Percentiles rank a stretch among this genome's conserved stretches.
Conservation (phyloP, 2,888 invertebrate species). For the Pherbina coryleti region DNA sequence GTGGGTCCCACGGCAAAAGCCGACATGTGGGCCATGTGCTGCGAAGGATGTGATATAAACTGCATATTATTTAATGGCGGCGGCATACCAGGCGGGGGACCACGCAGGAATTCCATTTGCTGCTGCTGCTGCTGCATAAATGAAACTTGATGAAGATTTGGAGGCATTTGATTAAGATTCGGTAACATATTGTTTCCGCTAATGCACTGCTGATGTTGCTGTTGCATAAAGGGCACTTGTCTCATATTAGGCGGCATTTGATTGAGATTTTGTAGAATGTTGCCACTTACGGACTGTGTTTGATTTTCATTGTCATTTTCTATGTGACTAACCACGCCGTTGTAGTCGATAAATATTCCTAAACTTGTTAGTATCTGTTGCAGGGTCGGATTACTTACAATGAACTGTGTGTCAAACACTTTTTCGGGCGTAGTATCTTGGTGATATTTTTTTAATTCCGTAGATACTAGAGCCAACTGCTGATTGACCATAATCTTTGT, state of each 20-base stretch:
- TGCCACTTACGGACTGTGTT: constrained; percentile 39
- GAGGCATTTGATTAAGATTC: constrained; percentile 45
- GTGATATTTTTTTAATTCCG: constrained; percentile 74
- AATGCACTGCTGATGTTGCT: constrained; percentile 39
- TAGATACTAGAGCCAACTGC: constrained; percentile 75
- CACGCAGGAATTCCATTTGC: constrained; percentile 57
- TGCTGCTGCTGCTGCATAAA: constrained; percentile 57
- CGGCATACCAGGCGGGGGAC: constrained; percentile 61
- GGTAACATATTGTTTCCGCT: not conserved
- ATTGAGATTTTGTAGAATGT: constrained; percentile 33
- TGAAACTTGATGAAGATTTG: constrained; percentile 47
- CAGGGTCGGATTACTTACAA: constrained; percentile 72
- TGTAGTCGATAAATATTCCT: constrained; percentile 74
- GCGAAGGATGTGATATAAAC: constrained; percentile 12
- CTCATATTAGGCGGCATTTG: constrained; percentile 44
- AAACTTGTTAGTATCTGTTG: constrained; percentile 76
- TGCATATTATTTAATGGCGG: not conserved
- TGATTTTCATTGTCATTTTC: constrained; percentile 53
- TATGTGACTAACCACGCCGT: constrained; percentile 71
- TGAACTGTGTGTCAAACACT: constrained; percentile 71
- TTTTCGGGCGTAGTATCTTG: constrained; percentile 73
- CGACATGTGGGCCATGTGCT: constrained; percentile 48
- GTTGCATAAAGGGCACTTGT: constrained; percentile 58
- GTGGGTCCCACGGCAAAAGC: constrained; percentile 63
- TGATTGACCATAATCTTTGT: constrained; percentile 81